Base-by-base conservation (phyloP, 2,113 vertebrate species). In the Antigone vipio region DNA sequence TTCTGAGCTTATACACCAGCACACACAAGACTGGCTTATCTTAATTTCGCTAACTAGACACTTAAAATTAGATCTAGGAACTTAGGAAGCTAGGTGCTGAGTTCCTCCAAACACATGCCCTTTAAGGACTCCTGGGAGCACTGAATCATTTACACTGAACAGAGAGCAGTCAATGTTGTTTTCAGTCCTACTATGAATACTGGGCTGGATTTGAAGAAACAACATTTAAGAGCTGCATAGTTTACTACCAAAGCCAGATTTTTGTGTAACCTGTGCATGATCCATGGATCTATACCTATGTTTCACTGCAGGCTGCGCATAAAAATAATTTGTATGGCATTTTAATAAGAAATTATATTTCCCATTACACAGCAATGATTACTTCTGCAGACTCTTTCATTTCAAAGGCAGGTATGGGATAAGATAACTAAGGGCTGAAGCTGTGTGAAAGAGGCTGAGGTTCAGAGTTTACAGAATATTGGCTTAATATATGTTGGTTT, bases 21-120 rank as follows among this genome's bases (percentile, higher is more conserved):
- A 60, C 6, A 30, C 10, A 18, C 16, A 58, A 52, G 53, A 88
- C 15, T 21, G 3, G 5, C 10, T 1, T 68, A 40, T 52, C 44
- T 63, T 56, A 71, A 34, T 89, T 89, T 78, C 9, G 1, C 17
- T 82, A 58, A 47, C 15, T 16, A 12, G 30, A 60, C 29, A 52
- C 53, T 49, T 72, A 56, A 73, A 76, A 73, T 55, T 32, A 60
- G 26, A 47, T 40, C 11, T 27, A 63, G 38, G 19, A 92, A 59
- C 7, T 81, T 52, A 7, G 9, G 29, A 81, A 87, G 44, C 6
- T 35, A 53, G 18, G 4, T 52, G 4, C 26, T 72, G 47, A 40
- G 4, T n/a, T 78, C 11, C 21, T 3, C 3, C 1, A 3, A 34
- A 60, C 3, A 40, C 3, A 1, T 15, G 16, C 5, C 11, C 26